A percentile compares a stretch with the other conserved stretches of the same genome.
Conservation (phyloP, 2,113 vertebrate genomes). For the Vidua chalybeata region DNA sequence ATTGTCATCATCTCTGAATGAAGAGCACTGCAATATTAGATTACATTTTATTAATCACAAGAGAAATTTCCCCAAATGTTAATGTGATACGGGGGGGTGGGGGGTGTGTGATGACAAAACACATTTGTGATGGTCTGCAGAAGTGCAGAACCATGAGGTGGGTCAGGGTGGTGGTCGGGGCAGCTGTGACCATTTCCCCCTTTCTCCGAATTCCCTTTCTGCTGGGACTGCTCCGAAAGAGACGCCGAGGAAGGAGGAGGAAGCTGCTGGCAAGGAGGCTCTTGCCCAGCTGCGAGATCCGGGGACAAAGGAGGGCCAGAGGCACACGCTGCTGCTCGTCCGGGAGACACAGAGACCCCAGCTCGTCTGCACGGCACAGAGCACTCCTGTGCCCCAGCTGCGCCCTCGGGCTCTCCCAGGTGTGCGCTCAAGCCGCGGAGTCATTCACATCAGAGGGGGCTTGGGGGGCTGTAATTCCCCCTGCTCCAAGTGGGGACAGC, state of each 20-base stretch:
- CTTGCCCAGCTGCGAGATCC: fast-evolving
- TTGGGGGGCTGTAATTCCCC: background rate
- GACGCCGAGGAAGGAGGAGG: background rate
- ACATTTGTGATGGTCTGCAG: no score
- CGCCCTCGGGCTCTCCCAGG: background rate
- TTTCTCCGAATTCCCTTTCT: background rate
- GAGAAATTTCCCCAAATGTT: background rate
- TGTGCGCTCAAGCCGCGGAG: background rate
- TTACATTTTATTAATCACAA: background rate
- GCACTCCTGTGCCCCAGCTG: fast-evolving
- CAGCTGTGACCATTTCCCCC: background rate
- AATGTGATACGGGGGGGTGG: background rate
- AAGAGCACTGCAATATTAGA: background rate
- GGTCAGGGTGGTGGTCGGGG: background rate
- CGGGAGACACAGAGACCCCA: fast-evolving
- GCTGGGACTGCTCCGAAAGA: background rate
- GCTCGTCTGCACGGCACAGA: background rate
- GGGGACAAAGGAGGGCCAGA: background rate
- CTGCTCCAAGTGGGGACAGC: background rate
- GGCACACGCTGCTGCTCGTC: no score
- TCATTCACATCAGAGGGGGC: fast-evolving
- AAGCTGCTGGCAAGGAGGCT: background rate
- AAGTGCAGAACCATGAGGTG: background rate
- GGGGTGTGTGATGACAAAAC: background rate
- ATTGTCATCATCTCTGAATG: background rate